These are phyloP conservation scores for Crypturellus tataupa DNA, from an alignment of 2,797 vertebrate genomes.

Conservation along the genomic window DNA sequence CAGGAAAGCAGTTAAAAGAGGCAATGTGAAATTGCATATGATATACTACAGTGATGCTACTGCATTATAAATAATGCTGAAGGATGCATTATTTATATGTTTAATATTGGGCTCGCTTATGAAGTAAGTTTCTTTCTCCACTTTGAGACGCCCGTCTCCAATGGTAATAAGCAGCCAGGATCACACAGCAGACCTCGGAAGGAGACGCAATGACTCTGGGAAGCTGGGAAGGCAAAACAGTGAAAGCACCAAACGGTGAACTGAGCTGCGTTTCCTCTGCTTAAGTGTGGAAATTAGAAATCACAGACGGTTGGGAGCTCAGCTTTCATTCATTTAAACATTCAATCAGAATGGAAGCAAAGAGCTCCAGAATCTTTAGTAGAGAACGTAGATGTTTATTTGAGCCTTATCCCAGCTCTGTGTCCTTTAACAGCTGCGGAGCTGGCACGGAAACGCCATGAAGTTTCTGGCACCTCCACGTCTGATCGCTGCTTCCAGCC, in stretches of 20 bases:
- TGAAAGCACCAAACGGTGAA: background rate
- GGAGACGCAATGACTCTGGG: background rate
- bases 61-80: slow-evolving; percentile 83
- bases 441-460: slow-evolving; percentile 45
- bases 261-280: background rate
- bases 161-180: slow-evolving; percentile 2
- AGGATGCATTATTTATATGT: slow-evolving; percentile 84
- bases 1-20: slow-evolving; percentile 76
- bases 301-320: slow-evolving; percentile 29
- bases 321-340: slow-evolving; percentile 57
- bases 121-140: slow-evolving; percentile 76
- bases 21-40: slow-evolving; percentile 70
- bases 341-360: background rate
- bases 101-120: slow-evolving; percentile 81
- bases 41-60: slow-evolving; percentile 79
- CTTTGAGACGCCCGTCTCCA: slow-evolving; percentile 73
- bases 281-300: background rate
- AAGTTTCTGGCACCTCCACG: slow-evolving; percentile 56
- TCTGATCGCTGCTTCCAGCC: slow-evolving; percentile 43
- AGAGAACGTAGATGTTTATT: slow-evolving; percentile 1
- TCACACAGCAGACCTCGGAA: slow-evolving; percentile 5
- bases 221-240: background rate
- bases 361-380: no score
- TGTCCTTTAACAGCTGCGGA: slow-evolving; percentile 57
- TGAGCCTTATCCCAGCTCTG: slow-evolving; percentile 36